These are phyloP conservation scores for Lerista edwardsae DNA, from an alignment of 2,797 vertebrate species.

Conservation along the genomic window DNA sequence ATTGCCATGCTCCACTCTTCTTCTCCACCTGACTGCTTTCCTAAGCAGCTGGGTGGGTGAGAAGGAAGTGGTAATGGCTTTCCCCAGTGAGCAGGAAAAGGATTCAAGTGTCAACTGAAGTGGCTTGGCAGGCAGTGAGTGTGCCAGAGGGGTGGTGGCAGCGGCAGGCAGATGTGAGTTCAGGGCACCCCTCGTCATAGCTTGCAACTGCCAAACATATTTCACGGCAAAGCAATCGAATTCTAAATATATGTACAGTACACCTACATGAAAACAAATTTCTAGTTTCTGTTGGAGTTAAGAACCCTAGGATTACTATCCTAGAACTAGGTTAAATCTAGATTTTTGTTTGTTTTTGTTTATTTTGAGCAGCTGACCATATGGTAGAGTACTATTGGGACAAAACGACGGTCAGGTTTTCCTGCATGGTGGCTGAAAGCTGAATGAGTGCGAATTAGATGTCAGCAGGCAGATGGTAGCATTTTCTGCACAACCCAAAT, in stretches of 20 bases:
- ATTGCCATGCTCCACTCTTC: too few species aligned
- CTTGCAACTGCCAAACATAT: background rate
- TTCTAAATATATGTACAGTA: background rate
- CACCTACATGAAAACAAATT: constrained; percentile 1
- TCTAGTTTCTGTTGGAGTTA: constrained; percentile 26
- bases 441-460: constrained; percentile 19
- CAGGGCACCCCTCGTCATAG: too few species aligned
- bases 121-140: too few species aligned
- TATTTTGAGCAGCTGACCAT: constrained; percentile 28
- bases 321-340: constrained; percentile 33
- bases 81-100: too few species aligned
- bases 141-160: too few species aligned
- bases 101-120: too few species aligned
- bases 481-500: constrained; percentile 41
- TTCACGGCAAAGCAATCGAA: background rate
- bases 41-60: too few species aligned
- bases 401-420: rapidly evolving
- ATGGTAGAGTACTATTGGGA: constrained; percentile 31
- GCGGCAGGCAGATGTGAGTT: too few species aligned
- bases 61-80: too few species aligned
- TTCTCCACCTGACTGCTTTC: too few species aligned
- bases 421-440: background rate
- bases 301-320: constrained; percentile 3
- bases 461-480: background rate
- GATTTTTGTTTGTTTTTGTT: constrained; percentile 20